Evolutionary conservation across 2,888 invertebrate genomes (phyloP).

Genomic region (Aplocera efformata): DNA sequence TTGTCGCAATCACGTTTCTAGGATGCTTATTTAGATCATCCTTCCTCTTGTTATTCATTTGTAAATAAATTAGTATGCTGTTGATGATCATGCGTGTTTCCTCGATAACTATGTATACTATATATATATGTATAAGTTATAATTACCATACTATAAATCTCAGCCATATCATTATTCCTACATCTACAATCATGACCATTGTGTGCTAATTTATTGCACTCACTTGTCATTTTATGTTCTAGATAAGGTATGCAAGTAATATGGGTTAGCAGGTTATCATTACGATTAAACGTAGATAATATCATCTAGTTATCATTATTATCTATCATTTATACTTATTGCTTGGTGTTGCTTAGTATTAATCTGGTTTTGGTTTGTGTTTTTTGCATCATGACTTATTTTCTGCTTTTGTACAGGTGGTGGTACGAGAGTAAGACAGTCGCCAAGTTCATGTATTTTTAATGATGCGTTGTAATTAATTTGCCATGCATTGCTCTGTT

Average conservation of each 20-base stretch:
- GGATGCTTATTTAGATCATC: too few relatives aligned
- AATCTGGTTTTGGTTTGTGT: background rate
- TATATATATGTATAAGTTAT: too few relatives aligned
- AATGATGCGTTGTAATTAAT: too few relatives aligned
- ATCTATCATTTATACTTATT: background rate
- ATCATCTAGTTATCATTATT: conserved; percentile 5
- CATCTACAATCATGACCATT: conserved; percentile 14
- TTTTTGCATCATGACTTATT: background rate
- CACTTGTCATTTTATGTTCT: conserved; percentile 19
- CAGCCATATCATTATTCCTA: conserved; percentile 10
- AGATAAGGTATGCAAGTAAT: conserved; percentile 20
- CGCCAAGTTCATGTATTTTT: too few relatives aligned
- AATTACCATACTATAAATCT: too few relatives aligned
- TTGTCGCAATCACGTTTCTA: too few relatives aligned
- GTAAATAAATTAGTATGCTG: too few relatives aligned
- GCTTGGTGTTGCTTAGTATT: background rate
- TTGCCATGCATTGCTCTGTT: too few relatives aligned
- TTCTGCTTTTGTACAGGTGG: background rate
- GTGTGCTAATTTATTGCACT: conserved; percentile 23
- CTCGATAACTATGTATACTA: too few relatives aligned
- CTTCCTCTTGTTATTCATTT: too few relatives aligned
- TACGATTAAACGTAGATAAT: conserved; percentile 17
- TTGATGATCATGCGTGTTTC: too few relatives aligned
- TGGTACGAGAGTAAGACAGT: background rate
- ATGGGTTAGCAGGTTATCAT: conserved; percentile 28